Evolutionary conservation across 2,113 vertebrate species (phyloP).

Genomic region (Gymnorhina tibicen): DNA sequence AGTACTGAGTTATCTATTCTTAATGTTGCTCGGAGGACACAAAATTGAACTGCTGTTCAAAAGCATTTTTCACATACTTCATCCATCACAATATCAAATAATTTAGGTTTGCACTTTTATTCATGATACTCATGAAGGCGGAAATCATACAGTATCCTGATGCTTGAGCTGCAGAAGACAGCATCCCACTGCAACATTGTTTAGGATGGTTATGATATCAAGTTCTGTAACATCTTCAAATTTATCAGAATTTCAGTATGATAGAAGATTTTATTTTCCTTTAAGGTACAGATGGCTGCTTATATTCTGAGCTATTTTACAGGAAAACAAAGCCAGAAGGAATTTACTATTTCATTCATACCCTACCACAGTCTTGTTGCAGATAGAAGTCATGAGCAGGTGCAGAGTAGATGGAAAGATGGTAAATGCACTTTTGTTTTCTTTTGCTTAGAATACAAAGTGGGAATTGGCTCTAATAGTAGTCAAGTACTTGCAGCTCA

Average conservation of each 20-base stretch:
- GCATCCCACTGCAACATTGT: neutral
- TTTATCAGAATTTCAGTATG: neutral
- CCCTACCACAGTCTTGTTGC: neutral
- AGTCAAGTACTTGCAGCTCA: neutral
- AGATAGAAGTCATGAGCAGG: slow-evolving; percentile 35
- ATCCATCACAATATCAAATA: neutral
- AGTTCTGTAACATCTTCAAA: neutral
- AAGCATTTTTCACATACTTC: neutral
- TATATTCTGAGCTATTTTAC: slow-evolving; percentile 14
- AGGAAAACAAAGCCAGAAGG: slow-evolving; percentile 52
- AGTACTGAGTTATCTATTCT: neutral
- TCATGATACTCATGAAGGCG: neutral
- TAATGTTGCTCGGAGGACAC: neutral
- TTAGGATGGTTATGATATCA: neutral
- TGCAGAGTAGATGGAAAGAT: slow-evolving; percentile 55
- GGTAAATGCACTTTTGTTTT: slow-evolving; percentile 18
- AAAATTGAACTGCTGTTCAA: neutral
- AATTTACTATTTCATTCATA: slow-evolving; percentile 40
- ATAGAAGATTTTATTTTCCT: neutral
- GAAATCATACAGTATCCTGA: neutral
- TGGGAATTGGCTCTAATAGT: slow-evolving; percentile 5
- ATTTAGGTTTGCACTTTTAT: neutral
- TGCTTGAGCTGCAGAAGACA: neutral
- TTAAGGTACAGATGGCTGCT: slow-evolving; percentile 53
- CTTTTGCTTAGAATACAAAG: neutral